Base-by-base conservation (phyloP, 2,797 vertebrate species). In the Chromis chromis region DNA sequence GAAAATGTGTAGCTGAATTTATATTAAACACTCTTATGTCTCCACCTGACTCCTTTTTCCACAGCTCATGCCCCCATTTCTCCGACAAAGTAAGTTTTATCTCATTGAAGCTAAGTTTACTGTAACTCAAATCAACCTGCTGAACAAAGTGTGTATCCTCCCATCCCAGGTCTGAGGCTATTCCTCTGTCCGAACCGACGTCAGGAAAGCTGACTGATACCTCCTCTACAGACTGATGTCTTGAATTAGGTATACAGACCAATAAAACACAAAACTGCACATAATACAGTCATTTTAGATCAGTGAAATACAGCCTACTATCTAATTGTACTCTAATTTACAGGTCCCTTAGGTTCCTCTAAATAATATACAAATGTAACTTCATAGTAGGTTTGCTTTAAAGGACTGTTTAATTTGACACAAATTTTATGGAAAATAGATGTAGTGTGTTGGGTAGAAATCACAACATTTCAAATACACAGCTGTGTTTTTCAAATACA, bases 11-110 rank as follows among this genome's bases (percentile, higher is more conserved):
- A 12, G 22, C 1, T 49, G 1, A 24, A 50, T 59, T 33, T 17
- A 16, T 21, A 13, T 39, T 24, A 36, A 69, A 19, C 44, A 1
- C 17, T 72, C 8, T 40, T 11, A 5, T 49, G 2, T 75, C 6
- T 55, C 25, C 28, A 5, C n/a, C 22, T 21, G 8, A 21, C n/a
- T 49, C 48, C 27, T 75, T 65, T 68, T 60, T 72, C 48, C 39
- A 52, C 70, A 90, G 86, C 50, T 66, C 50, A 21, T 1, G 0
- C 6, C 14, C 65, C 52, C 16, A 16, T 25, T 56, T 10, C 64
- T 9, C 14, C 42, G 7, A 17, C 72, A 79, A 70, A 79, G 91
- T 93, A 87, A 89, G 90, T 8, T 57, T 67, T 24, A 16, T 39
- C 6, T 73, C 27, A 16, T 6, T n/a, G 9, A 16, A n/a, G 2